These are phyloP conservation scores for Drosophila yooni DNA, from an alignment of 2,888 invertebrate genomes.

Conservation along the genomic window DNA sequence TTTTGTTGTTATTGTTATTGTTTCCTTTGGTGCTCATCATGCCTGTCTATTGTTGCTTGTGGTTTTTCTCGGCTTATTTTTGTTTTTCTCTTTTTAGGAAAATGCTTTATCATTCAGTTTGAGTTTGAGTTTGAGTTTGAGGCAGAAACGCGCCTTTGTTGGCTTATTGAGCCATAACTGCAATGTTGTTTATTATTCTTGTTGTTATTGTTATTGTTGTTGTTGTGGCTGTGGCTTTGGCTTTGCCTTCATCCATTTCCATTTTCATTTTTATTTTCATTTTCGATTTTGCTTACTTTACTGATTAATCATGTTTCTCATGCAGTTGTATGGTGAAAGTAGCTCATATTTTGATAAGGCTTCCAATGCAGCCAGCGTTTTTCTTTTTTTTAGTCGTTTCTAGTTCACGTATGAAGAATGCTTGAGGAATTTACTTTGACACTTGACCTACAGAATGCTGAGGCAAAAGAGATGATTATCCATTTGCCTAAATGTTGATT, in stretches of 20 bases:
- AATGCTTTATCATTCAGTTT: constrained; percentile 64
- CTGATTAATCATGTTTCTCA: constrained; percentile 73
- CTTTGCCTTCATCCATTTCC: constrained; percentile 45
- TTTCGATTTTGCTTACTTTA: constrained; percentile 53
- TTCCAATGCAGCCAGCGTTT: constrained; percentile 3
- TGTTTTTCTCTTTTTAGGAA: constrained; percentile 29
- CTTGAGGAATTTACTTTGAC: not conserved
- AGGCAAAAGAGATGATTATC: not conserved
- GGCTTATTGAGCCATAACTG: constrained; percentile 78
- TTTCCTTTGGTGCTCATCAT: constrained; percentile 56
- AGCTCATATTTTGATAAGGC: constrained; percentile 60
- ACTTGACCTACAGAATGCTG: constrained; percentile 39
- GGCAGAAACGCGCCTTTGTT: constrained; percentile 64
- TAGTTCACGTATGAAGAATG: not conserved
- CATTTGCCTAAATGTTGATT: not conserved
- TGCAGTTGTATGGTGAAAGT: constrained; percentile 72
- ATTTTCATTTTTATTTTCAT: constrained; percentile 33
- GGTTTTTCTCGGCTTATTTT: constrained; percentile 53
- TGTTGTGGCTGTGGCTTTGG: constrained; percentile 29
- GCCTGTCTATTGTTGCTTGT: constrained; percentile 66
- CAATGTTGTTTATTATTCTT: constrained; percentile 61
- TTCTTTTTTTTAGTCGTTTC: not conserved
- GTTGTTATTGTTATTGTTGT: constrained; percentile 1
- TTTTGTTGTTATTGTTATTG: constrained; percentile 15
- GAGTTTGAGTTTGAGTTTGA: constrained; percentile 15